Percentiles rank a stretch among this genome's conserved stretches.
These are phyloP conservation scores for Intoshia linei DNA, from an alignment of 1,140 invertebrate species.

Conservation along the genomic window DNA sequence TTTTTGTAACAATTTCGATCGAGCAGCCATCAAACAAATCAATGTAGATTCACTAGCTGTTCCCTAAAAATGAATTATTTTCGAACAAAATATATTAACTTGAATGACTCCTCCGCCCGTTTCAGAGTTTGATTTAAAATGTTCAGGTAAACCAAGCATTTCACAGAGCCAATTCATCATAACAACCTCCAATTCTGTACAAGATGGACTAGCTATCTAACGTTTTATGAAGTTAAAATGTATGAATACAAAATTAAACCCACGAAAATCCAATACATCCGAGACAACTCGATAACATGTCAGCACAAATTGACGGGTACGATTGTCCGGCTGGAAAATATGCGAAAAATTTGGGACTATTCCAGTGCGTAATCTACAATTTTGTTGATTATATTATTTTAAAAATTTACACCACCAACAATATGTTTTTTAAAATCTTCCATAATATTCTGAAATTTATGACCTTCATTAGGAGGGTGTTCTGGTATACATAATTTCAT, in stretches of 20 bases:
- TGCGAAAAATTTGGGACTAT: conserved; percentile 86
- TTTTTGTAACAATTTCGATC: conserved; percentile 33
- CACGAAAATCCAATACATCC: conserved; percentile 93
- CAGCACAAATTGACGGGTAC: conserved; percentile 79
- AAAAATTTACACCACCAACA: too few species aligned
- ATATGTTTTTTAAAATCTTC: too few species aligned
- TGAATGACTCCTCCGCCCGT: neutral
- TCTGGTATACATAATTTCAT: too few species aligned
- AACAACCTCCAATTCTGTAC: conserved; percentile 78
- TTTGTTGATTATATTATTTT: too few species aligned
- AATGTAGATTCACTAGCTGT: conserved; percentile 62
- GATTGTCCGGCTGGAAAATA: conserved; percentile 92
- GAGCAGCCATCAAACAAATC: conserved; percentile 43
- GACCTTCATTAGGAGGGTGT: too few species aligned
- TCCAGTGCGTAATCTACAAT: conserved; percentile 73
- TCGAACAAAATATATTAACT: neutral
- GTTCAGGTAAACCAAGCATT: too few species aligned
- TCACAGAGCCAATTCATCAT: conserved; percentile 86
- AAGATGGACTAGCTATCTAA: conserved; percentile 68
- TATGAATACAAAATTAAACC: conserved; percentile 26
- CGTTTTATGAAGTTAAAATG: neutral
- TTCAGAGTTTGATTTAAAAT: neutral
- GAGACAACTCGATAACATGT: conserved; percentile 72
- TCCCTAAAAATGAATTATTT: conserved; percentile 29
- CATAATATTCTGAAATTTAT: too few species aligned